Conservation (phyloP, 2,797 vertebrate species). For the Ara ararauna region DNA sequence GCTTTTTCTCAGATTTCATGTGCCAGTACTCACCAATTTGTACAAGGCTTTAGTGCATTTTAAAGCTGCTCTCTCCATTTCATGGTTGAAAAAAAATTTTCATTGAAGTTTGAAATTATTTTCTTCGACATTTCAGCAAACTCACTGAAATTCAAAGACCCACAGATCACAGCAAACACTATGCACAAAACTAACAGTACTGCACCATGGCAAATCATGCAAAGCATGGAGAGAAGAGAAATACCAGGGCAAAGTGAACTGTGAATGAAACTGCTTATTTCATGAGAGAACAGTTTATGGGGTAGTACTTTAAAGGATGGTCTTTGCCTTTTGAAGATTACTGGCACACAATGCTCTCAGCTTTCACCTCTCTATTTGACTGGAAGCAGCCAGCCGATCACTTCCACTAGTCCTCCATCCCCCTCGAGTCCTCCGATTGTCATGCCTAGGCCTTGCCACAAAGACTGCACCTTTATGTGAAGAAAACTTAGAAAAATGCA, state of each 20-base stretch:
- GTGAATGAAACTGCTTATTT: constrained; percentile 83
- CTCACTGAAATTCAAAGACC: constrained; percentile 86
- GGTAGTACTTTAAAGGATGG: constrained; percentile 88
- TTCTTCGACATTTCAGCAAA: constrained; percentile 85
- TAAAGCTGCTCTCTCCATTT: constrained; percentile 97
- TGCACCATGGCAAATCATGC: constrained; percentile 94
- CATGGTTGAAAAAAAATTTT: constrained; percentile 82
- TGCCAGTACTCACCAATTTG: constrained; percentile 99
- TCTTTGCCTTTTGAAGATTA: constrained; percentile 99
- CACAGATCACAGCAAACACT: constrained; percentile 84
- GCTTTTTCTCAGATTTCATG: constrained; percentile 86
- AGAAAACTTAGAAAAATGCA: constrained; percentile 99
- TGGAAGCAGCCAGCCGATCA: constrained; percentile 99
- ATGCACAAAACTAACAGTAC: constrained; percentile 81
- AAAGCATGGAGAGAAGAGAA: constrained; percentile 90
- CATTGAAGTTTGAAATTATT: constrained; percentile 80
- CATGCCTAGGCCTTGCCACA: constrained; percentile 99
- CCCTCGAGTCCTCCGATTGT: constrained; percentile 99
- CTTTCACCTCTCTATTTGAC: constrained; percentile 99
- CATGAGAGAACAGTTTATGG: constrained; percentile 94
- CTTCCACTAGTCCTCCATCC: constrained; percentile 98
- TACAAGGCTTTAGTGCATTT: constrained; percentile 88
- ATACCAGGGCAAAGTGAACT: constrained; percentile 90
- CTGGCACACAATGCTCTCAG: constrained; percentile 97
- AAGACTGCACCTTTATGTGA: constrained; percentile 99